Base-by-base conservation (phyloP, 37 sponge, comb jelly and placozoan genomes). In the Ianthella basta region DNA sequence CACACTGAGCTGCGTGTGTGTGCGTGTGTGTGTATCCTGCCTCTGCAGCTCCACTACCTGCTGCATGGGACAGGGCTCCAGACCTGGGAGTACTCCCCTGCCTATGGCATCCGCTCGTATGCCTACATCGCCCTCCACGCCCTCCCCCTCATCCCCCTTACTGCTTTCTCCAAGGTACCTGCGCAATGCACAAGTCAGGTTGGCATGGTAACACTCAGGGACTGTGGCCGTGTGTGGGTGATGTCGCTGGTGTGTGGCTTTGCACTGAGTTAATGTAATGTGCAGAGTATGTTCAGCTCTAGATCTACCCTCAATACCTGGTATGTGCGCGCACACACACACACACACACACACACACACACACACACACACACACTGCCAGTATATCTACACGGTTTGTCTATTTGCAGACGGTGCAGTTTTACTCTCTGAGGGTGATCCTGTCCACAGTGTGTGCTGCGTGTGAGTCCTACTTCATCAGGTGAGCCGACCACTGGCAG, bases 1-100 rank as follows among this genome's bases (percentile, higher is more conserved):
- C 87, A 44, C 50, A 44, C 50, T 44, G 13, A 59, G 64, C 16
- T 63, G 79, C 20, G 38, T 44, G 50, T 8, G 50, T 44, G 6
- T 44, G 50, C 50, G 50, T 44, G 3, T 3, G 8, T 10, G 50
- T 44, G 50, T 8, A 44, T 8, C 6, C 50, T 3, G 50, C 65
- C 65, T 63, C 27, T 24, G 65, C 80, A 91, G 89, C 34, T 86
- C 4, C 98, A 98, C 69, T 94, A 88, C 81, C 56, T 98, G 41
- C 64, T 92, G 30, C 90, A 89, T 74, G 88, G 92, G 20, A 65
- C 39, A 41, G 99, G 99, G 50, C 91, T 95, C 44, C 99, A 96
- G 72, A 98, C 99, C 0, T 98, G 99, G 99, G 99, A 98, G 60
- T 98, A 98, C 79, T 97, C 95, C 21, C 99, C 99, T 35, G 70